These are phyloP conservation scores for Pampusana beccarii DNA, from an alignment of 2,113 vertebrate genomes.

Conservation along the genomic window DNA sequence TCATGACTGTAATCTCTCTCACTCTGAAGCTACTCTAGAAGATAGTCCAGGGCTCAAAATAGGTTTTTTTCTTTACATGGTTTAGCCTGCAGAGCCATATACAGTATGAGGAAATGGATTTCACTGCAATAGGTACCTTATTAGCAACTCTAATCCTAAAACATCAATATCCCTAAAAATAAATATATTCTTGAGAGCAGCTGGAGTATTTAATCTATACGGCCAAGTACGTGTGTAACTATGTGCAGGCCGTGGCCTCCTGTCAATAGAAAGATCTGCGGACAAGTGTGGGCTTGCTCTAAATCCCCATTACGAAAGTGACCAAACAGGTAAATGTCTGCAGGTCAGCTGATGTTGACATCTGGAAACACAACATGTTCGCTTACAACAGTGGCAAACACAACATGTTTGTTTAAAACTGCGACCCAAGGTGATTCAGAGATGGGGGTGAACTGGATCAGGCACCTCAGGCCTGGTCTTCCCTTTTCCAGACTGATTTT, in stretches of 20 bases:
- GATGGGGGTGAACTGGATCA: no score
- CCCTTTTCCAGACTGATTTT: background rate
- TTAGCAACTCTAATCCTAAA: background rate
- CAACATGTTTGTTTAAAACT: background rate
- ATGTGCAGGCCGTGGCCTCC: background rate
- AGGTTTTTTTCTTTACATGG: background rate
- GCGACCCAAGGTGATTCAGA: rapidly evolving
- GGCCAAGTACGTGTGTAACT: rapidly evolving
- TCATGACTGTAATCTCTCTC: background rate
- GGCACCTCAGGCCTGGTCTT: background rate
- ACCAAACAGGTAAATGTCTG: background rate
- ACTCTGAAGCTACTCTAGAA: background rate
- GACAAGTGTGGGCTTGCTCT: background rate
- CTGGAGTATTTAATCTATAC: background rate
- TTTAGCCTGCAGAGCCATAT: background rate
- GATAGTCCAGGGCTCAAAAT: background rate
- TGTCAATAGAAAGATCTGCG: background rate
- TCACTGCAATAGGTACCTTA: background rate
- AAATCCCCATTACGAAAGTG: background rate
- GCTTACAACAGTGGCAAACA: background rate
- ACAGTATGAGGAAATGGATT: background rate
- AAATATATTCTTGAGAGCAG: background rate
- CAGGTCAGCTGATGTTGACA: background rate
- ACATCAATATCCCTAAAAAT: background rate
- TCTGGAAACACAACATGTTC: background rate